Percentiles rank a stretch among this genome's conserved stretches.
Evolutionary conservation across 2,113 vertebrate genomes (phyloP).

Genomic region (Ophiodon elongatus): DNA sequence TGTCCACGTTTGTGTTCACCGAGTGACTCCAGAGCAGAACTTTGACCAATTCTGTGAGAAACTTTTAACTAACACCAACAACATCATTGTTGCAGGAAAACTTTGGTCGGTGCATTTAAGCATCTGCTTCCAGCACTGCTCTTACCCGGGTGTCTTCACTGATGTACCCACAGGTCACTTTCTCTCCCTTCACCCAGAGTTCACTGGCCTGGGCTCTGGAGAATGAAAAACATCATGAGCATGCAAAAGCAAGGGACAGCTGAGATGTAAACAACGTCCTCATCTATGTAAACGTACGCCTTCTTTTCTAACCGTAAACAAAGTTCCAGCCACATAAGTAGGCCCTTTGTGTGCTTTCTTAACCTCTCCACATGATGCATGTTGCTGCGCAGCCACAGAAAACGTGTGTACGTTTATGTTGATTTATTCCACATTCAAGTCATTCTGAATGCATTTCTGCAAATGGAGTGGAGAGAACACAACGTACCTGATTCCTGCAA

Average conservation of each 20-base stretch:
- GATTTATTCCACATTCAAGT: neutral
- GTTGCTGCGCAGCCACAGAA: neutral
- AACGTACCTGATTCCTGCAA: constrained; percentile 94
- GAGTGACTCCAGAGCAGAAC: no score
- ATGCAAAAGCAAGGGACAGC: neutral
- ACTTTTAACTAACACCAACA: neutral
- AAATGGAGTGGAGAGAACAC: neutral
- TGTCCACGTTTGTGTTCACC: no score
- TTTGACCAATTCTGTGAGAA: no score
- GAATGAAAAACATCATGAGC: neutral
- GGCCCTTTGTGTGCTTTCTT: neutral
- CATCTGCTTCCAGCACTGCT: neutral
- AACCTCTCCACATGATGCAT: neutral
- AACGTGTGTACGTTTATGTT: no score
- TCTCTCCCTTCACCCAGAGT: constrained; percentile 98
- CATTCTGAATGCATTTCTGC: neutral
- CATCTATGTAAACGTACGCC: neutral
- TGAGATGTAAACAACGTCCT: neutral
- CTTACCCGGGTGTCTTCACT: constrained; percentile 95
- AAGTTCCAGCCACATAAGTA: neutral
- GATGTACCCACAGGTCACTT: constrained; percentile 98
- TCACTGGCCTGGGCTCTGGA: constrained; percentile 96
- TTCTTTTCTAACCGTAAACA: neutral
- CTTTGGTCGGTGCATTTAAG: neutral
- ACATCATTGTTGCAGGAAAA: neutral